Percentiles rank a stretch among this genome's conserved stretches.
phyloP scores from a whole-genome alignment of 1,140 invertebrate species.

The Phymastichus coffea region DNA sequence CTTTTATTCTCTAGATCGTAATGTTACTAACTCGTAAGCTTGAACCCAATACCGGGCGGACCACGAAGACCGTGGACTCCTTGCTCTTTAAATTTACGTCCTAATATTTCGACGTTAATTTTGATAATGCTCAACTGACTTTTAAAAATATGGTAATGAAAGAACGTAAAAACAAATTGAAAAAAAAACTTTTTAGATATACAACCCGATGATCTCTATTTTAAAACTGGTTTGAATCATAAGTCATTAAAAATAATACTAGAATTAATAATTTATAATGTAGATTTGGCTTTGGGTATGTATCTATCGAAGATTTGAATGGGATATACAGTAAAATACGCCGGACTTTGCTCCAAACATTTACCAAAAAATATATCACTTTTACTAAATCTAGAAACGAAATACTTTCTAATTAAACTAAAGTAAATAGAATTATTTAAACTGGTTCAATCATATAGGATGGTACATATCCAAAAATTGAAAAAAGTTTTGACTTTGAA shows the following conservation, averaged over 20 bases:
- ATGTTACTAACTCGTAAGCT: no score
- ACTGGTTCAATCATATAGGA: neutral
- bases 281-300: neutral
- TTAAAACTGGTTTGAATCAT: neutral
- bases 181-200: no score
- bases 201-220: neutral
- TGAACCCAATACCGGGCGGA: no score
- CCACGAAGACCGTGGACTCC: no score
- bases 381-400: neutral
- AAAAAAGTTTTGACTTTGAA: neutral
- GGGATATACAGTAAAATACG: neutral
- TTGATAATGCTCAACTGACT: no score
- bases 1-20: no score
- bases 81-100: no score
- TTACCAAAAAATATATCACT: neutral
- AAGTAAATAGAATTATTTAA: no score
- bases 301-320: neutral
- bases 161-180: no score
- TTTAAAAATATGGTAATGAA: neutral
- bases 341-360: neutral
- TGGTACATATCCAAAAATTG: neutral
- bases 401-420: no score
- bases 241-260: neutral
- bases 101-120: no score
- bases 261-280: neutral